These are phyloP conservation scores for Callosobruchus maculatus DNA, from an alignment of 2,888 invertebrate genomes.

Conservation along the genomic window DNA sequence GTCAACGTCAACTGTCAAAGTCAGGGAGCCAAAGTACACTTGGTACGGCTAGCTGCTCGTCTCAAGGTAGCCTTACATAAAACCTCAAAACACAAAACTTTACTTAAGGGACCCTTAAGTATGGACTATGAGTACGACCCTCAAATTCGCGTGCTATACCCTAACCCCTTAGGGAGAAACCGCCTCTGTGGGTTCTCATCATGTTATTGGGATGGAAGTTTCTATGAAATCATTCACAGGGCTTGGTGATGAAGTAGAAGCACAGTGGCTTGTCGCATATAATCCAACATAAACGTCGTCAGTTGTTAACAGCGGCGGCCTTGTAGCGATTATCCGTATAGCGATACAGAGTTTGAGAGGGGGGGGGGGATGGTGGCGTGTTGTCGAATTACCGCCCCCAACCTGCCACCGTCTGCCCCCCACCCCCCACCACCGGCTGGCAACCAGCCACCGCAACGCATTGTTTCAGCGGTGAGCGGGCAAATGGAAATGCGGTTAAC, in stretches of 20 bases:
- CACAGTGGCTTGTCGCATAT: background rate
- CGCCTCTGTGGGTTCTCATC: too few relatives aligned
- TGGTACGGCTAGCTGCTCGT: too few relatives aligned
- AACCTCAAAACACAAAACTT: too few relatives aligned
- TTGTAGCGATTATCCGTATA: background rate
- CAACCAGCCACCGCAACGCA: constrained; percentile 43
- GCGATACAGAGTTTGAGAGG: background rate
- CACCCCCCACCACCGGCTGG: background rate
- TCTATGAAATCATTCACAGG: too few relatives aligned
- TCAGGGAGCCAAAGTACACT: too few relatives aligned
- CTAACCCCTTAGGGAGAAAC: too few relatives aligned
- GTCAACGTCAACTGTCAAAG: too few relatives aligned
- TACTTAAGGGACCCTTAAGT: too few relatives aligned
- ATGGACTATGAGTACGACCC: too few relatives aligned
- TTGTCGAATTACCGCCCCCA: background rate
- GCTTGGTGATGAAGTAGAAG: background rate
- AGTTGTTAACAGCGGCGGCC: background rate
- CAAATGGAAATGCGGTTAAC: constrained; percentile 51
- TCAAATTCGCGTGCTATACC: too few relatives aligned
- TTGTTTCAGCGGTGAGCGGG: constrained; percentile 51
- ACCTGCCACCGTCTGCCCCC: background rate
- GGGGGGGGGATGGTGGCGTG: background rate
- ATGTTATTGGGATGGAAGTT: too few relatives aligned
- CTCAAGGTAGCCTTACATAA: too few relatives aligned
- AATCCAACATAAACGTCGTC: background rate